These are phyloP conservation scores for Oryzaephilus surinamensis DNA, from an alignment of 1,140 invertebrate genomes.

Conservation along the genomic window DNA sequence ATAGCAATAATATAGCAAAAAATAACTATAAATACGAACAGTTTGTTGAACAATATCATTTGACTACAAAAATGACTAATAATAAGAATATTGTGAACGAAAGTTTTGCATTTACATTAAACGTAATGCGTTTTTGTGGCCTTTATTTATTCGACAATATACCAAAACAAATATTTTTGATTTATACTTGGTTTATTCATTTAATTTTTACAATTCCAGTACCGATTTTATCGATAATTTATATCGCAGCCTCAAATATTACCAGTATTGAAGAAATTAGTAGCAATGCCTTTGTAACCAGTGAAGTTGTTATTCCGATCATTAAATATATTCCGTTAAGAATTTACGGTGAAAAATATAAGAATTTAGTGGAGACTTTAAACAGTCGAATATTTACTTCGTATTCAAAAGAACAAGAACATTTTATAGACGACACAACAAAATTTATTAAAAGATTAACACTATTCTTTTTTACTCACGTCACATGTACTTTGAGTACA, in stretches of 20 bases:
- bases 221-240: slow-evolving; percentile 1
- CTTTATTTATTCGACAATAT: slow-evolving; percentile 2
- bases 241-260: neutral
- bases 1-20: no score
- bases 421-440: neutral
- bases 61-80: no score
- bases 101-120: slow-evolving; percentile 1
- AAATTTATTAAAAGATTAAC: neutral
- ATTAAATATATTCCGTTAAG: slow-evolving; percentile 6
- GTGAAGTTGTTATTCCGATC: slow-evolving; percentile 3
- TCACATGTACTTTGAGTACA: neutral
- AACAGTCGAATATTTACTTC: slow-evolving; percentile 4
- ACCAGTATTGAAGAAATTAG: slow-evolving; percentile 1
- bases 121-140: slow-evolving; percentile 3
- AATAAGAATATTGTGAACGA: neutral
- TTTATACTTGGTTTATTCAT: slow-evolving; percentile 3
- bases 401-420: neutral
- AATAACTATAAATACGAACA: no score
- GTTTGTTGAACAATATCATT: no score
- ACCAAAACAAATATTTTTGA: slow-evolving; percentile 5
- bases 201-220: neutral
- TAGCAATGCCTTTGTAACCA: slow-evolving; percentile 4
- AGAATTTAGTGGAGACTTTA: slow-evolving; percentile 2
- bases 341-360: slow-evolving; percentile 1
- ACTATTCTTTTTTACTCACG: neutral